These are phyloP conservation scores for Gallinago jamesoni DNA, from an alignment of 2,113 vertebrate species.

Conservation along the genomic window DNA sequence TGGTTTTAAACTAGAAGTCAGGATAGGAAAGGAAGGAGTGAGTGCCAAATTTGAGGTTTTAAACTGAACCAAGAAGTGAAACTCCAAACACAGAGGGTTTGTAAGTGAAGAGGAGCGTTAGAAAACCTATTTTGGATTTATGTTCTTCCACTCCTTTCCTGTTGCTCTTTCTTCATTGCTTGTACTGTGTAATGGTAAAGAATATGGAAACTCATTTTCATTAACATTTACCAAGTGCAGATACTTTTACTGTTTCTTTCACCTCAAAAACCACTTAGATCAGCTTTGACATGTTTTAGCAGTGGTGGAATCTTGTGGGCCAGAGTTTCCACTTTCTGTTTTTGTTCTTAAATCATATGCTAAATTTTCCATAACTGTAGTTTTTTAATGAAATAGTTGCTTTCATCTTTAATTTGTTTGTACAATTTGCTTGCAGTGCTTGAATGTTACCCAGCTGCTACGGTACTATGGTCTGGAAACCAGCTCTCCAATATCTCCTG, in stretches of 20 bases:
- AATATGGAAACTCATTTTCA: neutral
- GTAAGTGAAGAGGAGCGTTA: neutral
- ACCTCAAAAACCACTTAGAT: neutral
- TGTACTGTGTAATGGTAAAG: neutral
- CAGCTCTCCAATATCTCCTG: constrained; percentile 84
- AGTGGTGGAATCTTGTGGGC: neutral
- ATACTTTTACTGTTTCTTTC: neutral
- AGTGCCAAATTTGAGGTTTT: fast-evolving
- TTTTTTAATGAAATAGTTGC: neutral
- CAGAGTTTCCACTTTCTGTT: neutral
- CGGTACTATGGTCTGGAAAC: constrained; percentile 84
- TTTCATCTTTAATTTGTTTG: constrained; percentile 15
- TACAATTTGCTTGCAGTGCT: constrained; percentile 80
- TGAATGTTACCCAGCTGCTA: constrained; percentile 93
- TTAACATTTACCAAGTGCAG: neutral
- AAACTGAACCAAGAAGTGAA: neutral
- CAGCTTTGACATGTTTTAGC: neutral
- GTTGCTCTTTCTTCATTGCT: neutral
- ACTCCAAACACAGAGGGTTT: neutral
- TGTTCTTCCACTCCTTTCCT: neutral
- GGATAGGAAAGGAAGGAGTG: neutral
- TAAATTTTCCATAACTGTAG: neutral
- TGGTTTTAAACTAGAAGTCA: neutral
- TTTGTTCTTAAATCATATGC: neutral
- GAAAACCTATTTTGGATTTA: neutral